Percentiles rank a stretch among this genome's conserved stretches.
Conservation (phyloP, 2,888 invertebrate species). For the Pyrochroa serraticornis region DNA sequence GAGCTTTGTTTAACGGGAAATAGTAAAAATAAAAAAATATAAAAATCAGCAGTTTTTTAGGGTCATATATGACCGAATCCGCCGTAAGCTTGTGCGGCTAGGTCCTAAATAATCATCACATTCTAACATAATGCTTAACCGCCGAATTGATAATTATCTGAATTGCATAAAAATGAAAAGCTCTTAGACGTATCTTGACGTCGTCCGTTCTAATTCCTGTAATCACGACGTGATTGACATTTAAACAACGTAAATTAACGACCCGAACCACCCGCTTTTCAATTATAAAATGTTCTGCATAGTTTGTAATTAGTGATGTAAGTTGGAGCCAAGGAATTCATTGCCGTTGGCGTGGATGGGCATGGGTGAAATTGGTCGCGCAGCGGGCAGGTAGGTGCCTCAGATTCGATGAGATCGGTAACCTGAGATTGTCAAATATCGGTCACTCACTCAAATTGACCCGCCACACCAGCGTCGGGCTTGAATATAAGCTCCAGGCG, state of each 20-base stretch:
- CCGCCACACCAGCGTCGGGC: no score
- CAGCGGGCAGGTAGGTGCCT: constrained; percentile 29
- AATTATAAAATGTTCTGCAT: constrained; percentile 47
- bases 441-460: constrained; percentile 17
- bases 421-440: constrained; percentile 28
- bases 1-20: no score
- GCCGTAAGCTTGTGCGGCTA: no score
- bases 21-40: no score
- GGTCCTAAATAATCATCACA: no score
- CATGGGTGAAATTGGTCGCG: constrained; percentile 30
- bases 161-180: constrained; percentile 12
- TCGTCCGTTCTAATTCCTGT: constrained; percentile 35
- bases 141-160: background rate
- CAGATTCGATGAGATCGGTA: constrained; percentile 28
- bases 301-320: constrained; percentile 44
- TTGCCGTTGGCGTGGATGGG: constrained; percentile 31
- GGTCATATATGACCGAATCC: no score
- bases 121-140: no score
- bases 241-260: constrained; percentile 41
- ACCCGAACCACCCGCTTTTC: constrained; percentile 46
- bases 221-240: constrained; percentile 43
- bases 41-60: no score
- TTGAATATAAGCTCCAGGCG: no score
- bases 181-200: constrained; percentile 5
- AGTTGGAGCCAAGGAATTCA: constrained; percentile 36